Evolutionary conservation across 2,113 vertebrate species (phyloP).

Genomic region (Gila orcuttii): DNA sequence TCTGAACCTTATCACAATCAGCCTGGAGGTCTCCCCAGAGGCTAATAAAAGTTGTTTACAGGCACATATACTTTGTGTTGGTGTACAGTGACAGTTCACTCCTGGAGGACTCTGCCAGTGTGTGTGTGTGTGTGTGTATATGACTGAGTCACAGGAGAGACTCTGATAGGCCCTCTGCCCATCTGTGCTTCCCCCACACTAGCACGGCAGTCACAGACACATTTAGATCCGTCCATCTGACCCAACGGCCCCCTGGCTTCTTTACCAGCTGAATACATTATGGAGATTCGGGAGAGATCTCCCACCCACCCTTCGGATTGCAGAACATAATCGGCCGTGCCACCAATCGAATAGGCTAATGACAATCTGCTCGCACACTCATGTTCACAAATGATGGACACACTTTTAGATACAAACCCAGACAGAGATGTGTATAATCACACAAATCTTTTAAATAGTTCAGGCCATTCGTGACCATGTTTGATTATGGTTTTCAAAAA

Average conservation of each 20-base stretch:
- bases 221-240: slow-evolving; percentile 62
- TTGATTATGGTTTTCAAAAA: slow-evolving; percentile 22
- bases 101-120: slow-evolving; percentile 24
- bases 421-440: not conserved
- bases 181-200: slow-evolving; percentile 70
- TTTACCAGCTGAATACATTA: slow-evolving; percentile 36
- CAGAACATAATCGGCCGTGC: not conserved
- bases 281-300: slow-evolving; percentile 25
- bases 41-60: slow-evolving; percentile 41
- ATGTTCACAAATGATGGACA: slow-evolving; percentile 7
- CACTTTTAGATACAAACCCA: slow-evolving; percentile 10
- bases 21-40: slow-evolving; percentile 19
- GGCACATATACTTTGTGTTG: slow-evolving; percentile 20
- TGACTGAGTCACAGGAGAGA: slow-evolving; percentile 68
- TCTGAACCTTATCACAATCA: slow-evolving; percentile 15
- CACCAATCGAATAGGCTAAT: slow-evolving; percentile 29
- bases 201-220: slow-evolving; percentile 62
- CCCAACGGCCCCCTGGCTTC: slow-evolving; percentile 44
- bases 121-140: slow-evolving; percentile 49
- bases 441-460: not conserved
- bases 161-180: slow-evolving; percentile 66
- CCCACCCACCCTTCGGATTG: slow-evolving; percentile 5
- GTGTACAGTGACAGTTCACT: slow-evolving; percentile 36
- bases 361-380: slow-evolving; percentile 29
- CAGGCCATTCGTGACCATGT: not conserved